These are phyloP conservation scores for Linepithema humile DNA, from an alignment of 1,140 invertebrate species.

Conservation along the genomic window DNA sequence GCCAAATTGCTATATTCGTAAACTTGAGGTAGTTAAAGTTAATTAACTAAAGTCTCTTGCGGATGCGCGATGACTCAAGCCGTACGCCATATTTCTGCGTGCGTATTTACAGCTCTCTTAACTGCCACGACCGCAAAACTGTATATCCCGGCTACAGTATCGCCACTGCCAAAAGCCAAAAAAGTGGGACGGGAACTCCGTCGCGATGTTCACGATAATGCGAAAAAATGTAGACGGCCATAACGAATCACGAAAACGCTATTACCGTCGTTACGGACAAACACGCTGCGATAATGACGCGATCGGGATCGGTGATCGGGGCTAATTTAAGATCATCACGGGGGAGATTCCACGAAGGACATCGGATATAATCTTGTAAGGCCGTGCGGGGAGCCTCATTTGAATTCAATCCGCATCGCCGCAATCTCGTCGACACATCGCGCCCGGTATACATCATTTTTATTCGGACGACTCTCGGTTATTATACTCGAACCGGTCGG, in stretches of 20 bases:
- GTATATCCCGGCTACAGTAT: neutral
- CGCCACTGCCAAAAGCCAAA: neutral
- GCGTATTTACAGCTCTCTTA: neutral
- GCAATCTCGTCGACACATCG: slow-evolving; percentile 65
- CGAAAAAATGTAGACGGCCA: neutral
- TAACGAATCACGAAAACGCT: slow-evolving; percentile 12
- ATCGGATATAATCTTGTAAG: slow-evolving; percentile 32
- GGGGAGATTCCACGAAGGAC: slow-evolving; percentile 30
- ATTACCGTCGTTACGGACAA: neutral
- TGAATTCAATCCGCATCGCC: slow-evolving; percentile 68
- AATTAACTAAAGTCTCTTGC: neutral
- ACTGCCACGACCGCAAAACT: neutral
- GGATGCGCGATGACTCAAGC: neutral
- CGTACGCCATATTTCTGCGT: neutral
- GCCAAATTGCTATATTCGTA: neutral
- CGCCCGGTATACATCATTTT: slow-evolving; percentile 68
- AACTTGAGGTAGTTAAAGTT: neutral
- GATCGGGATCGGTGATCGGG: slow-evolving; percentile 15
- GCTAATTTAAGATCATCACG: slow-evolving; percentile 13
- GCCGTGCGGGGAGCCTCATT: slow-evolving; percentile 43
- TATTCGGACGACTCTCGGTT: slow-evolving; percentile 54
- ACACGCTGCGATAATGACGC: neutral
- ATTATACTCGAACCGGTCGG: slow-evolving; percentile 52
- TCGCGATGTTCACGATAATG: neutral
- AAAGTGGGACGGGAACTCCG: too few relatives aligned